Evolutionary conservation across 2,113 vertebrate genomes (phyloP).

Genomic region (Otocyon megalotis): DNA sequence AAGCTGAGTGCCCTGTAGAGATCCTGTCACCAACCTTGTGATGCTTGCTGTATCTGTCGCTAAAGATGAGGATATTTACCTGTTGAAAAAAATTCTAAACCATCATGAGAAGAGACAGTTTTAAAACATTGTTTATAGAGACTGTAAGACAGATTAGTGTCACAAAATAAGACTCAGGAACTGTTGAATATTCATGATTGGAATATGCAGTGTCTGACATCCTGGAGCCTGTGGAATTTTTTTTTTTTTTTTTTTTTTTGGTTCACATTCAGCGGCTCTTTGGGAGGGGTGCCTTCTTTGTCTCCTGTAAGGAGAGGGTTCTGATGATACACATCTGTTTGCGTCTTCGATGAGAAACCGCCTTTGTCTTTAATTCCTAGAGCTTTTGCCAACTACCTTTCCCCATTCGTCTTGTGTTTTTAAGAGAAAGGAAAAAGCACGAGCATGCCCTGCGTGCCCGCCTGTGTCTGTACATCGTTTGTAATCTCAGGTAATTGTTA

Average conservation of each 20-base stretch:
- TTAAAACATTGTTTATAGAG: background rate
- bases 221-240: background rate
- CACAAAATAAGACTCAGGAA: background rate
- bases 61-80: background rate
- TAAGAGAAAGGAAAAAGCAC: background rate
- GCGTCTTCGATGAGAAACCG: background rate
- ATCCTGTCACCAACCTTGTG: rapidly evolving
- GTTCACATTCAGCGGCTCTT: background rate
- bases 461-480: background rate
- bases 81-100: background rate
- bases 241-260: background rate
- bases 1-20: background rate
- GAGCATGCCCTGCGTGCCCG: background rate
- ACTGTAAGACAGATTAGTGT: background rate
- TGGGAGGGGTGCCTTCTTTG: background rate
- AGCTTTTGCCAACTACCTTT: background rate
- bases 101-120: background rate
- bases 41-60: background rate
- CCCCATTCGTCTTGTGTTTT: background rate
- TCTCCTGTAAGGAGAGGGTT: background rate
- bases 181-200: background rate
- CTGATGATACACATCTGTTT: background rate
- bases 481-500: conserved; percentile 11
- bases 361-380: background rate
- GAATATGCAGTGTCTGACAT: background rate